Conservation (phyloP, 1,140 invertebrate species). For the Eriocheir sinensis region DNA sequence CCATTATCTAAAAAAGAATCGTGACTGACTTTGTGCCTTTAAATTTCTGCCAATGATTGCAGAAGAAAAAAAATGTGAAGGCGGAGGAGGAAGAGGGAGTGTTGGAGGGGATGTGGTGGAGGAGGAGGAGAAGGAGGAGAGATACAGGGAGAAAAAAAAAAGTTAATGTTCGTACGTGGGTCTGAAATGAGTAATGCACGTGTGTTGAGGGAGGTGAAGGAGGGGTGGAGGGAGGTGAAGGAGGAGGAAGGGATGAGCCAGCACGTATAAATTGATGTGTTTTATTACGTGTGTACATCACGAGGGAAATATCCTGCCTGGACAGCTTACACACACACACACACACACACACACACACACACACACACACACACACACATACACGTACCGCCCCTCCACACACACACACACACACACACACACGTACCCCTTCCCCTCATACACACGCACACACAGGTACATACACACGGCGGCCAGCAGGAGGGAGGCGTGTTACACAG, state of each 20-base stretch:
- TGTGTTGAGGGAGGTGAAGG: not conserved
- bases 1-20: not conserved
- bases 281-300: constrained; percentile 8
- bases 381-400: too few relatives aligned
- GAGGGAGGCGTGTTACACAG: constrained; percentile 9
- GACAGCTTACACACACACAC: not conserved
- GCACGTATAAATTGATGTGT: constrained; percentile 2
- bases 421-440: not conserved
- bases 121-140: not conserved
- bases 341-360: constrained; percentile 14
- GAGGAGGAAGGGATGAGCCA: not conserved
- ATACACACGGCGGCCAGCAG: not conserved
- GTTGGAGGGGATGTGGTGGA: not conserved
- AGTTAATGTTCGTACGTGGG: not conserved
- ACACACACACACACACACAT: not conserved
- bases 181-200: constrained; percentile 12
- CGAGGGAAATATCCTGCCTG: not conserved
- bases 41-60: constrained; percentile 2
- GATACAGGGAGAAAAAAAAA: not conserved
- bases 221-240: not conserved
- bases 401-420: too few relatives aligned
- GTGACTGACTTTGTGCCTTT: not conserved
- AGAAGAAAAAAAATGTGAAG: not conserved
- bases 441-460: constrained; percentile 1
- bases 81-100: not conserved